Evolutionary conservation across 2,113 vertebrate species (phyloP).

Genomic region (Melozone crissalis): DNA sequence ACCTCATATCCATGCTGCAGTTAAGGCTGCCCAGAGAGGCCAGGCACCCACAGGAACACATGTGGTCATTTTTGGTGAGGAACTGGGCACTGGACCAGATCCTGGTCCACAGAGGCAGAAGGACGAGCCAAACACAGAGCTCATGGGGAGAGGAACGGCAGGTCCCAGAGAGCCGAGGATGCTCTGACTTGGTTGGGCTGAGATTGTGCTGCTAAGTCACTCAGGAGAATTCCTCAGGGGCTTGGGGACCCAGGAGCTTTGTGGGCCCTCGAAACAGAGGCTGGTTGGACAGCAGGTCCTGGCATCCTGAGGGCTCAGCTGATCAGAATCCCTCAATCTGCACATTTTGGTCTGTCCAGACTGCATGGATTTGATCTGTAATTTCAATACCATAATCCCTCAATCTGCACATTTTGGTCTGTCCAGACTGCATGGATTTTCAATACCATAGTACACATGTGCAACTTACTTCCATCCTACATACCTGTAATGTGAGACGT

Average conservation of each 20-base stretch:
- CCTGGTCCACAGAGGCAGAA: background rate
- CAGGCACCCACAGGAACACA: background rate
- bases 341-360: background rate
- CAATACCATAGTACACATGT: background rate
- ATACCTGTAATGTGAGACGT: background rate
- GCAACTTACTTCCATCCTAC: background rate
- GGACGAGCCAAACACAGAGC: background rate
- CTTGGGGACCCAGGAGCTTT: background rate
- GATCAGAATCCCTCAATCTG: background rate
- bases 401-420: background rate
- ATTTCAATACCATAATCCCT: background rate
- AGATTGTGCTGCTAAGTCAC: background rate
- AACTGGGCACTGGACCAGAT: accelerated
- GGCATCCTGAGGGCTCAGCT: background rate
- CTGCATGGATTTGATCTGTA: background rate
- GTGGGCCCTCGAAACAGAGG: background rate
- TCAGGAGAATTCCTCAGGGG: background rate
- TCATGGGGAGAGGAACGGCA: background rate
- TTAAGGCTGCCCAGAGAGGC: background rate
- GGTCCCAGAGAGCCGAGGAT: background rate
- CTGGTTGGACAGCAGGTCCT: background rate
- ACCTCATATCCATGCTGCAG: background rate
- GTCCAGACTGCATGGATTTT: background rate
- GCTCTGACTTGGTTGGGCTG: accelerated
- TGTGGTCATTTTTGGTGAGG: accelerated